phyloP scores from a whole-genome alignment of 2,888 invertebrate species.

The Allolobophora icterica region DNA sequence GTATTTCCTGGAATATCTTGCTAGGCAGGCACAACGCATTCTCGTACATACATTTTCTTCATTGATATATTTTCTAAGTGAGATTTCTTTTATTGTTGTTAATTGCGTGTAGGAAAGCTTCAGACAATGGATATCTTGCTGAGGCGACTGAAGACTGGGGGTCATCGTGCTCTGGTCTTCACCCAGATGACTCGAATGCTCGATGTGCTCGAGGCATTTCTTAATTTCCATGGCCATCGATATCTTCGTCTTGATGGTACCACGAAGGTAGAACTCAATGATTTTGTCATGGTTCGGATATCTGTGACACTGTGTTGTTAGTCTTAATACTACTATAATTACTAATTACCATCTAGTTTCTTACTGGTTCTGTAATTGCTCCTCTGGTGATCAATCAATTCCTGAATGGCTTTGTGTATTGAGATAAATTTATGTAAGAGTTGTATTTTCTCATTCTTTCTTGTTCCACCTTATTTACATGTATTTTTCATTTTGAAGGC shows the following conservation, averaged over 20 bases:
- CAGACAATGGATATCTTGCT: constrained; percentile 85
- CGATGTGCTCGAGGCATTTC: constrained; percentile 94
- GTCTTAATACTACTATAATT: too few relatives aligned
- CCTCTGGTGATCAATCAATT: too few relatives aligned
- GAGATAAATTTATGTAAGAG: too few relatives aligned
- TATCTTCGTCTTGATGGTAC: constrained; percentile 92
- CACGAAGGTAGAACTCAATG: constrained; percentile 78
- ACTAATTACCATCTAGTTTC: too few relatives aligned
- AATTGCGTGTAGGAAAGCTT: constrained; percentile 75
- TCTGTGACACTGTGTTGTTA: neutral
- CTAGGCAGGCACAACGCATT: neutral
- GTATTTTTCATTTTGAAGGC: too few relatives aligned
- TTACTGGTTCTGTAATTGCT: too few relatives aligned
- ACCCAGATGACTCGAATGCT: constrained; percentile 99
- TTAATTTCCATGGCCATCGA: constrained; percentile 94
- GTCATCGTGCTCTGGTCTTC: constrained; percentile 92
- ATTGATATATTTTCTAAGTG: neutral
- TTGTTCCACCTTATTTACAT: too few relatives aligned
- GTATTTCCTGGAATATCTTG: neutral
- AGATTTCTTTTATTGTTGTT: neutral
- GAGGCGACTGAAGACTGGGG: constrained; percentile 79
- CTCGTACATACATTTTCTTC: too few relatives aligned
- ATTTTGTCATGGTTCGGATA: constrained; percentile 61
- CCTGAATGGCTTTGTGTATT: too few relatives aligned
- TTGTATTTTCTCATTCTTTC: too few relatives aligned